Base-by-base conservation (phyloP, 2,113 vertebrate species). In the Microtus richardsoni region DNA sequence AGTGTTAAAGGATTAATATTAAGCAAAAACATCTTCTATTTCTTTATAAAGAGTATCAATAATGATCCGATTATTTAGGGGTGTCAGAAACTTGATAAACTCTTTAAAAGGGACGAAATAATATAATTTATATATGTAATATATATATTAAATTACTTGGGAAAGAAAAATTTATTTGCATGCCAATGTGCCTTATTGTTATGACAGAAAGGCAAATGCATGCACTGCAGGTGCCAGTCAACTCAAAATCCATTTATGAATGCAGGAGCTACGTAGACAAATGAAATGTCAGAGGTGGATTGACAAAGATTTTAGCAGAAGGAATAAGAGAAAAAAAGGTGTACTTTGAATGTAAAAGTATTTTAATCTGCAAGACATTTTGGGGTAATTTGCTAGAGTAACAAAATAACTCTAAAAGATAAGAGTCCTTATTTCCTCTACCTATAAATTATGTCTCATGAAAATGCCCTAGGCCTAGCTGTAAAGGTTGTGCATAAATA, bases 361-460 rank as follows among this genome's bases (percentile, higher is more conserved):
- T 91, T 94, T 95, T 89, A 70, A 94, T 95, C 91, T 95, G n/a
- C 28, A 82, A 62, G 39, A 73, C 3, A 91, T 12, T 16, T 88
- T 93, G 30, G 36, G 7, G 5, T 82, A 17, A 26, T 78, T 93
- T 93, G 80, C 83, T 71, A 80, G 14, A 70, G 49, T 60, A 82
- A 78, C 3, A 85, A 28, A 78, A 90, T 1, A 82, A 85, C 6
- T 89, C 66, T 88, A 6, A 54, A 91, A 91, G 90, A 82, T 73
- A 88, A 90, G 58, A 94, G 30, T 47, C 52, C 4, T 49, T 92
- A 1, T 66, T 92, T 94, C 9, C 41, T 9, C 88, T 91, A 47
- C 6, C 30, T 79, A 2, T 91, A 78, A 66, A n/a, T 80, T 78
- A 64, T 54, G 79, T 86, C 13, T 36, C 91, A 82, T 68, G 36